Percentiles rank a stretch among this genome's conserved stretches.
Conservation (phyloP, 2,113 vertebrate species). For the Amblyornis subalaris region DNA sequence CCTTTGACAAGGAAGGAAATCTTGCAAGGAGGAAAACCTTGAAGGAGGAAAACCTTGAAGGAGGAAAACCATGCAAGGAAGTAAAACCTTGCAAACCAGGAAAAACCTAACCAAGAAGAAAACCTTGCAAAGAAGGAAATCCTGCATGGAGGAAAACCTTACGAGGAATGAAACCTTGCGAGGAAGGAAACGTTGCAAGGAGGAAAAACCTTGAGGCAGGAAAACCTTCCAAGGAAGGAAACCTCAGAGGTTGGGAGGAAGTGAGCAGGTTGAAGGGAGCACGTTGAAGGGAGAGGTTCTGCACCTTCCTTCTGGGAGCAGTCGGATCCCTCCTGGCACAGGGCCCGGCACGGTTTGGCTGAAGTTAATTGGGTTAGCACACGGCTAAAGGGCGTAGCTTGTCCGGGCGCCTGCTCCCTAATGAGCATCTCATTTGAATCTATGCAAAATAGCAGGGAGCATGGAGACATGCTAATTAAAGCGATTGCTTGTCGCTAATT, state of each 20-base stretch:
- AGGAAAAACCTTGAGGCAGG: background rate
- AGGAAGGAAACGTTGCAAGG: background rate
- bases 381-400: conserved; percentile 62
- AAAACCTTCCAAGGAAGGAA: background rate
- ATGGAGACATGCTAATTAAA: conserved; percentile 81
- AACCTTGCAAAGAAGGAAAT: background rate
- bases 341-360: background rate
- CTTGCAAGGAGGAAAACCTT: background rate
- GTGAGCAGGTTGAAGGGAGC: background rate
- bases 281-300: background rate
- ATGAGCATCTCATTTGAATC: conserved; percentile 80
- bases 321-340: background rate
- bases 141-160: background rate
- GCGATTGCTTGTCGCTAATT: conserved; percentile 79
- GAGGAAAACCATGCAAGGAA: background rate
- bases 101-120: background rate
- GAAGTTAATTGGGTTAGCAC: conserved; percentile 45
- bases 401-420: conserved; percentile 70
- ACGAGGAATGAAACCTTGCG: background rate
- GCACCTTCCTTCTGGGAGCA: background rate
- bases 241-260: background rate
- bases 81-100: background rate
- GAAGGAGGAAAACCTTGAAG: background rate
- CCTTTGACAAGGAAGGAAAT: background rate
- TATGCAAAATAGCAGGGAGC: conserved; percentile 74